Evolutionary conservation across 2,113 vertebrate species (phyloP).

Genomic region (Castor canadensis): DNA sequence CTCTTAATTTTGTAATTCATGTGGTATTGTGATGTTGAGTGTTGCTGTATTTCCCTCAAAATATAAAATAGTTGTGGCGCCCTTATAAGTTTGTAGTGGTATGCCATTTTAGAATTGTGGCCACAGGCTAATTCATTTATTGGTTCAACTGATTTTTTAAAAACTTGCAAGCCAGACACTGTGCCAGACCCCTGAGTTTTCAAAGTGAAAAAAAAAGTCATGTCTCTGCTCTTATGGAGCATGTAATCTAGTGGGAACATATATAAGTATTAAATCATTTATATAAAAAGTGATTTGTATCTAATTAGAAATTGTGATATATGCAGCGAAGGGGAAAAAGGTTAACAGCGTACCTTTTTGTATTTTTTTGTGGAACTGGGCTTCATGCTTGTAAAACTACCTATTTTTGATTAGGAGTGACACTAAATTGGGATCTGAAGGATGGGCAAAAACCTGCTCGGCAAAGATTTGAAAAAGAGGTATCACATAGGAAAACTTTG

Average conservation of each 20-base stretch:
- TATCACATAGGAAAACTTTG: neutral
- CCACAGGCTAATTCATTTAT: neutral
- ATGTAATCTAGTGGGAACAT: neutral
- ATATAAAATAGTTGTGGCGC: neutral
- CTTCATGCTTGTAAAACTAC: too few relatives aligned
- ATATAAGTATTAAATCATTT: neutral
- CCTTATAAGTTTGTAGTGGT: neutral
- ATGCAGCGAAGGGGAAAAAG: neutral
- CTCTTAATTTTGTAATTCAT: slow-evolving; percentile 1
- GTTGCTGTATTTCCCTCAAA: neutral
- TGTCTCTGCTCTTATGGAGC: neutral
- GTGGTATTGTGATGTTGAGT: neutral
- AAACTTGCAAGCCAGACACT: neutral
- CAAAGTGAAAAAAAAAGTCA: neutral
- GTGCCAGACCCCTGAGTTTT: neutral
- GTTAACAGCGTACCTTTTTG: too few relatives aligned
- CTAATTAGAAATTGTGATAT: slow-evolving; percentile 5
- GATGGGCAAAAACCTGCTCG: neutral
- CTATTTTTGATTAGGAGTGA: neutral
- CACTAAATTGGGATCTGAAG: neutral
- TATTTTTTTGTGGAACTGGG: too few relatives aligned
- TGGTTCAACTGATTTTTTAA: neutral
- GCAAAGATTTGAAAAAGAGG: neutral
- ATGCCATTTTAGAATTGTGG: neutral
- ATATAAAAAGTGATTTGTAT: neutral